Conservation (phyloP, 1,140 invertebrate species). For the Lysiphlebus fabarum region DNA sequence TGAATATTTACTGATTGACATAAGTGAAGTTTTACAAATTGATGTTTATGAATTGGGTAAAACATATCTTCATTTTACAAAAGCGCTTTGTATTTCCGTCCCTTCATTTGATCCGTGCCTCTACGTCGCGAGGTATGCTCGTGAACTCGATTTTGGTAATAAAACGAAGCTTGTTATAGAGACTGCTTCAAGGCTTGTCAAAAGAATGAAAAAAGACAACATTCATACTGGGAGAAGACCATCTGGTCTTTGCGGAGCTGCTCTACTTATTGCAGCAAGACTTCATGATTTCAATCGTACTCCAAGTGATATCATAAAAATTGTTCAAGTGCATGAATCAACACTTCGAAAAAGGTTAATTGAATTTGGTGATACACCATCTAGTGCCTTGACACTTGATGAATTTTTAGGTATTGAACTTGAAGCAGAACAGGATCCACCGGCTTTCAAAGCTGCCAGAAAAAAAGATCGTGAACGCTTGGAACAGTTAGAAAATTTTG, state of each 20-base stretch:
- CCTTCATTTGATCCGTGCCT: constrained; percentile 93
- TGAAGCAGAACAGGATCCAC: constrained; percentile 95
- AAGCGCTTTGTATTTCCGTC: constrained; percentile 88
- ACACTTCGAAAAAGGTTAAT: constrained; percentile 87
- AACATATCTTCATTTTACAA: constrained; percentile 85
- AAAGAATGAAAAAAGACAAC: constrained; percentile 97
- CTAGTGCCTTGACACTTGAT: constrained; percentile 77
- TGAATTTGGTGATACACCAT: constrained; percentile 95
- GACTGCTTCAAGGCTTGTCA: constrained; percentile 89
- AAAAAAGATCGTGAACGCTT: constrained; percentile 81
- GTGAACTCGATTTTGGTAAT: constrained; percentile 85
- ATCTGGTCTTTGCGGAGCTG: constrained; percentile 96
- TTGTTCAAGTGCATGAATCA: constrained; percentile 94
- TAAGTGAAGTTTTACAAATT: constrained; percentile 94
- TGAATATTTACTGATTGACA: constrained; percentile 94
- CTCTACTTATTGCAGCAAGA: constrained; percentile 87
- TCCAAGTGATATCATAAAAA: constrained; percentile 85
- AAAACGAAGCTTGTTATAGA: constrained; percentile 93
- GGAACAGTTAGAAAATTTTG: constrained; percentile 58
- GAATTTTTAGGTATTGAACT: constrained; percentile 97
- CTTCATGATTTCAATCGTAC: constrained; percentile 89
- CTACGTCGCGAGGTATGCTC: constrained; percentile 92
- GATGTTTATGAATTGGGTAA: constrained; percentile 94
- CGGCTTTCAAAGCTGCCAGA: constrained; percentile 85
- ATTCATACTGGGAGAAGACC: constrained; percentile 93